Evolutionary conservation across 2,113 vertebrate species (phyloP).

Genomic region (Stigmatopora nigra): DNA sequence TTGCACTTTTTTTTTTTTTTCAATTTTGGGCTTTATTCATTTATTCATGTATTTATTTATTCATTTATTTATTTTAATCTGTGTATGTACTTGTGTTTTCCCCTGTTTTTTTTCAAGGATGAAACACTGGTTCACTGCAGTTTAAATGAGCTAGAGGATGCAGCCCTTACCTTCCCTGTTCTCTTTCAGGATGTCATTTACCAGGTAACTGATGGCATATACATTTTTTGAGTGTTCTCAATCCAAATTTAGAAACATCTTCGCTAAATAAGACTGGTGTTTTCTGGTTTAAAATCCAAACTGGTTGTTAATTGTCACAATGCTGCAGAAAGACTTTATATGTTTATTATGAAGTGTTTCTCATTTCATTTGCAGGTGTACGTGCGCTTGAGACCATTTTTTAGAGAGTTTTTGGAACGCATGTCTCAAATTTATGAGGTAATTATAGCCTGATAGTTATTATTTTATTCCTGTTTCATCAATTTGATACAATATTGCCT

Average conservation of each 20-base stretch:
- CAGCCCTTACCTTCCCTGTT: slow-evolving; percentile 96
- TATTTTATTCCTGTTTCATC: background rate
- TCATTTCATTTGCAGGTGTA: slow-evolving; percentile 77
- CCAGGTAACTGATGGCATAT: slow-evolving; percentile 72
- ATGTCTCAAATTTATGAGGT: slow-evolving; percentile 99
- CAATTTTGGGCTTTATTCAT: background rate
- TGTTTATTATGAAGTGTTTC: background rate
- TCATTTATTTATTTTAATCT: background rate
- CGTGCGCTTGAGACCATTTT: slow-evolving; percentile 94
- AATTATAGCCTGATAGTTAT: slow-evolving; percentile 25
- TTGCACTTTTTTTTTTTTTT: too few species aligned
- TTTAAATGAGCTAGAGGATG: slow-evolving; percentile 96
- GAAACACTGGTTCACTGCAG: slow-evolving; percentile 99
- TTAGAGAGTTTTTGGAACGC: slow-evolving; percentile 95
- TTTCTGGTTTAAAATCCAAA: background rate
- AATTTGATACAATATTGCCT: background rate
- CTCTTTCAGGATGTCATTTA: slow-evolving; percentile 99
- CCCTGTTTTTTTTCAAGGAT: slow-evolving; percentile 70
- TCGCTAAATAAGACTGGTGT: background rate
- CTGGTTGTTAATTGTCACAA: background rate
- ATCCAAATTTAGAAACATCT: background rate
- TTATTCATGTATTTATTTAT: too few species aligned
- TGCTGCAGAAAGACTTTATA: background rate
- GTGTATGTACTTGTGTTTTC: background rate
- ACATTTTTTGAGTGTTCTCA: slow-evolving; percentile 42